These are phyloP conservation scores for Apodemia duryi DNA, from an alignment of 2,888 invertebrate species.

Conservation along the genomic window DNA sequence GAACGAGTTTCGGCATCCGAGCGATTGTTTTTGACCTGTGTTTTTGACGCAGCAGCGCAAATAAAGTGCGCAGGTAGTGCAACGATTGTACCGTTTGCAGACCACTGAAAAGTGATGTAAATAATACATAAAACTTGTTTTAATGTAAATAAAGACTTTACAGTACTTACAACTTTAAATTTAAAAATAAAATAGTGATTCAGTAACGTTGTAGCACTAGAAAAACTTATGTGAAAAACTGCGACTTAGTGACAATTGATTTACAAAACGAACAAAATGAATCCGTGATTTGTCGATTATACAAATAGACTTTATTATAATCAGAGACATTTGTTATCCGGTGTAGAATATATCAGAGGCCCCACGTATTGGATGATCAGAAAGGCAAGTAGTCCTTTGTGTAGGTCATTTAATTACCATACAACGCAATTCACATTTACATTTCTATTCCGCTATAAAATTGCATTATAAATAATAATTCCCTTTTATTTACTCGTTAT, in stretches of 20 bases:
- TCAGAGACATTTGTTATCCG: constrained; percentile 50
- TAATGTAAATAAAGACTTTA: constrained; percentile 55
- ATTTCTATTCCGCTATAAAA: not conserved
- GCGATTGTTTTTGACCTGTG: constrained; percentile 33
- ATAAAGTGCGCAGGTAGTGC: constrained; percentile 74
- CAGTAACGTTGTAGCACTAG: constrained; percentile 55
- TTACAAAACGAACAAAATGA: constrained; percentile 46
- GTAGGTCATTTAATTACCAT: constrained; percentile 31
- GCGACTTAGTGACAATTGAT: constrained; percentile 65
- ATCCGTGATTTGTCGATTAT: constrained; percentile 54
- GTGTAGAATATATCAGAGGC: constrained; percentile 60
- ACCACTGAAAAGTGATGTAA: constrained; percentile 69
- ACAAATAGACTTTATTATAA: constrained; percentile 43
- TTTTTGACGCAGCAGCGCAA: constrained; percentile 75
- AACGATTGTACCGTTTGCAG: constrained; percentile 71
- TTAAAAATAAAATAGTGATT: constrained; percentile 40
- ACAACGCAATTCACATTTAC: constrained; percentile 16
- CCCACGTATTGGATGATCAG: constrained; percentile 73
- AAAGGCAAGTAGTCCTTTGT: constrained; percentile 70
- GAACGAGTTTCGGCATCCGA: constrained; percentile 37
- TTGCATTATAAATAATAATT: constrained; percentile 2
- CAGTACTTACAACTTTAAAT: constrained; percentile 42
- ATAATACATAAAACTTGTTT: constrained; percentile 57
- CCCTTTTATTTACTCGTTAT: not conserved
- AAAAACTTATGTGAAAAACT: constrained; percentile 53